Evolutionary conservation across 2,888 invertebrate genomes (phyloP), one percentile per base, ranked within the genome.

Genomic region (Poecilobothrus nobilitatus): DNA sequence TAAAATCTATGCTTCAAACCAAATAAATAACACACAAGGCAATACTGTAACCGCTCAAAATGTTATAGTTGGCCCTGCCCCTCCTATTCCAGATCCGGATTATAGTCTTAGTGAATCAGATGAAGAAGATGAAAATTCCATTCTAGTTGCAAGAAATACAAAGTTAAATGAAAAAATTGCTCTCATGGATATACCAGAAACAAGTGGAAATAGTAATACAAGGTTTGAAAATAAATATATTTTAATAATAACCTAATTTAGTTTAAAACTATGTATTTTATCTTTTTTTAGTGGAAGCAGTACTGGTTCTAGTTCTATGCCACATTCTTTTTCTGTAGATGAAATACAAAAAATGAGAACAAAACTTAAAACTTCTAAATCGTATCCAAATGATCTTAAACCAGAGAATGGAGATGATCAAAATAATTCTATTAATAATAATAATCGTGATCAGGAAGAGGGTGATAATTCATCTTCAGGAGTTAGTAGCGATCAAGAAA

Each of bases 41-140:
- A 79, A 70, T 74, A 75, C 73, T 81, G 33, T 68, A 71, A 33
- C 71, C 69, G 65, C 63, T 68, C 62, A 63, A 41, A 9, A 18
- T 63, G 4, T 63, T 65, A 74, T 73, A 71, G 73, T 72, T 41
- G 73, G 72, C 44, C 72, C 76, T n/a, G 87, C 86, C 1, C 90
- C 94, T 10, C 91, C 92, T n/a, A 94, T 94, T 74, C 94, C 94
- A 0, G 94, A 94, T 77, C 94, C 94, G 0, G 94, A 94, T 81
- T 94, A 94, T 83, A 93, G 93, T 79, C 88, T 93, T 82, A 92
- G 91, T 72, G 93, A 92, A 78, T 91, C 91, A 0, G 94, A 93
- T 76, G 90, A 88, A 70, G 91, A 90, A 72, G 86, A 85, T 71
- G 86, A 86, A 70, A 82, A 82, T 70, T 82, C 82, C 0, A 81